Percentiles rank a stretch among this genome's conserved stretches.
phyloP scores from a whole-genome alignment of 2,113 vertebrate species.

The Eupsittula cactorum region DNA sequence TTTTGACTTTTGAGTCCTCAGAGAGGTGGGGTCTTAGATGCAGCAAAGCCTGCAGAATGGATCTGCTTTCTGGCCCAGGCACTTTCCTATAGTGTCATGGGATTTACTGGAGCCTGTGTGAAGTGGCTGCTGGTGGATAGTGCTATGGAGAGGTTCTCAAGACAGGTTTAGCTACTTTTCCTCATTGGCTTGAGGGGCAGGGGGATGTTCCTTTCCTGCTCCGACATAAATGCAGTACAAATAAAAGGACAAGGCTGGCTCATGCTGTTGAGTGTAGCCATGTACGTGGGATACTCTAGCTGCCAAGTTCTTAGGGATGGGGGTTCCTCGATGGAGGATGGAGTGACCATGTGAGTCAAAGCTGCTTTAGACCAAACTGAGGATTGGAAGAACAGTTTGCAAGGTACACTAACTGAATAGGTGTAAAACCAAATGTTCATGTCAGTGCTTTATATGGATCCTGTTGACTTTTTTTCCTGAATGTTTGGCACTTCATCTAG shows the following conservation, averaged over 20 bases:
- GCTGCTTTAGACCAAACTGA: background rate
- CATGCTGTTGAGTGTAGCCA: rapidly evolving
- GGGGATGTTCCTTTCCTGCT: background rate
- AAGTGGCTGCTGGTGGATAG: background rate
- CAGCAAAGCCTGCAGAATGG: background rate
- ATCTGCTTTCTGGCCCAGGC: background rate
- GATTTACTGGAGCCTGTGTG: background rate
- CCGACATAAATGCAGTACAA: background rate
- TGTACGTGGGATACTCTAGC: rapidly evolving
- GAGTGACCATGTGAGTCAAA: background rate
- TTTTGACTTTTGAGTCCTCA: background rate
- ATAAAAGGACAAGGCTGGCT: background rate
- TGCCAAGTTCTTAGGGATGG: background rate
- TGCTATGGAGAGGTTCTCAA: background rate
- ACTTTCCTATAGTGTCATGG: background rate
- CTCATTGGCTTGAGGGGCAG: background rate
- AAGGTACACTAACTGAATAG: background rate
- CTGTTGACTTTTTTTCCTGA: background rate
- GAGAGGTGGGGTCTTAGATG: background rate
- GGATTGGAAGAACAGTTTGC: background rate
- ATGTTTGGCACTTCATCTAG: background rate
- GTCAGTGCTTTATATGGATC: background rate
- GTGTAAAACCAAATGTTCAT: background rate
- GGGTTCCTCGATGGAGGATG: background rate
- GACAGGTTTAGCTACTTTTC: background rate